These are phyloP conservation scores for Mimumesa dahlbomi DNA, from an alignment of 2,888 invertebrate species.

Conservation along the genomic window DNA sequence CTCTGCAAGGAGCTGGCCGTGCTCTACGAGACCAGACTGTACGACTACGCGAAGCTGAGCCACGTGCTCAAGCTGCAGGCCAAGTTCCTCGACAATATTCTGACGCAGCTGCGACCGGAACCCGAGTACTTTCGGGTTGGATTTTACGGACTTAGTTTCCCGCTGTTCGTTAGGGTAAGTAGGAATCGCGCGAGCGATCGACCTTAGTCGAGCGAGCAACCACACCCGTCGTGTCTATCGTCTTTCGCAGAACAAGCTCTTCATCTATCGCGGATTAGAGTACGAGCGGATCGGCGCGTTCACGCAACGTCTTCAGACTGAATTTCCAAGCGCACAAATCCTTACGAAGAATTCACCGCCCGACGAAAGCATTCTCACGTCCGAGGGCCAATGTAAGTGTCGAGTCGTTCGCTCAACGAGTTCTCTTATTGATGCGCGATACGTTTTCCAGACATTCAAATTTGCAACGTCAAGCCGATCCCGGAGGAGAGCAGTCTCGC, in stretches of 20 bases:
- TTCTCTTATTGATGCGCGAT: too few relatives aligned
- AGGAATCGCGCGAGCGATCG: too few relatives aligned
- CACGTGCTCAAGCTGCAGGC: conserved; percentile 92
- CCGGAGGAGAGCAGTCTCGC: conserved; percentile 85
- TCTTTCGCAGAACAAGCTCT: conserved; percentile 95
- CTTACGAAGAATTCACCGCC: conserved; percentile 95
- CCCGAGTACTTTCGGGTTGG: conserved; percentile 98
- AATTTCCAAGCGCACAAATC: conserved; percentile 97
- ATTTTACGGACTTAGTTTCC: conserved; percentile 96
- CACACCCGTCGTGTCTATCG: too few relatives aligned
- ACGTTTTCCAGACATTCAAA: conserved; percentile 89
- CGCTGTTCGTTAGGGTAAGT: conserved; percentile 95
- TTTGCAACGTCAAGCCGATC: conserved; percentile 95
- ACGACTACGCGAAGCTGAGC: conserved; percentile 93
- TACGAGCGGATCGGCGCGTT: conserved; percentile 97
- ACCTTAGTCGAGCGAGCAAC: too few relatives aligned
- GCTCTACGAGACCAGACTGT: conserved; percentile 92
- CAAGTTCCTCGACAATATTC: conserved; percentile 94
- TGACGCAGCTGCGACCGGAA: conserved; percentile 93
- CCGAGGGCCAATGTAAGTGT: conserved; percentile 92
- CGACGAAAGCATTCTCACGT: conserved; percentile 91
- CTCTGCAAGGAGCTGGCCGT: conserved; percentile 93
- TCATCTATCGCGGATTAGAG: conserved; percentile 96
- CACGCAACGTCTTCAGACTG: conserved; percentile 94
- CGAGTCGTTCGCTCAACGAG: too few relatives aligned